A percentile compares a stretch with the other conserved stretches of the same genome.
Evolutionary conservation across 2,797 vertebrate genomes (phyloP).

Genomic region (Alauda arvensis): DNA sequence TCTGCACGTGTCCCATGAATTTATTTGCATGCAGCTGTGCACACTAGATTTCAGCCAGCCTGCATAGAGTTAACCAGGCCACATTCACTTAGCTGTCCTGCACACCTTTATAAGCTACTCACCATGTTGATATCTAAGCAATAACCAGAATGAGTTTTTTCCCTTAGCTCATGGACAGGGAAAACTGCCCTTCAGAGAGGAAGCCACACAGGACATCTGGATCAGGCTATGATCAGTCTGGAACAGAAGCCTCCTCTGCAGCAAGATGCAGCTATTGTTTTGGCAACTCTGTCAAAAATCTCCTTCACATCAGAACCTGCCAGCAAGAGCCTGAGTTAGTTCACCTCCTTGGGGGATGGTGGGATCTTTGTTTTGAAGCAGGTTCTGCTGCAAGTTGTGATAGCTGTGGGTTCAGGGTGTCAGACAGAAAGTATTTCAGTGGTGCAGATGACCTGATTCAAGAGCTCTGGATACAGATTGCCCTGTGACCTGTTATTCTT

Average conservation of each 20-base stretch:
- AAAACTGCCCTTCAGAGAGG: background rate
- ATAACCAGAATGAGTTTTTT: background rate
- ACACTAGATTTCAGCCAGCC: background rate
- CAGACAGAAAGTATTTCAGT: background rate
- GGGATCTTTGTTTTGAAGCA: background rate
- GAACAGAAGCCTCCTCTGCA: slow-evolving; percentile 25
- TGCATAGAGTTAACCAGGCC: background rate
- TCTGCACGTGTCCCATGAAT: background rate
- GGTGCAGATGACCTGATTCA: background rate
- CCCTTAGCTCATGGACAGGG: background rate
- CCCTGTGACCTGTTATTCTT: background rate
- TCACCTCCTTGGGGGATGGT: background rate
- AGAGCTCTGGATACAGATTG: background rate
- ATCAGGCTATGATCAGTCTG: background rate
- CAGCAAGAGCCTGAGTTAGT: background rate
- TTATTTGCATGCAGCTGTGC: background rate
- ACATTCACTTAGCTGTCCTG: background rate
- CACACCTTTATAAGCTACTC: background rate
- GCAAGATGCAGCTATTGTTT: slow-evolving; percentile 11
- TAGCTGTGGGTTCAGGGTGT: background rate
- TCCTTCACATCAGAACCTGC: background rate
- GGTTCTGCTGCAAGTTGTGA: background rate
- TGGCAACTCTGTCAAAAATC: background rate
- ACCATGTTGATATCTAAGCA: background rate
- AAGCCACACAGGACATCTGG: background rate